Conservation (phyloP, 53 echinoderm and acorn worm genomes). For the Astropecten irregularis region DNA sequence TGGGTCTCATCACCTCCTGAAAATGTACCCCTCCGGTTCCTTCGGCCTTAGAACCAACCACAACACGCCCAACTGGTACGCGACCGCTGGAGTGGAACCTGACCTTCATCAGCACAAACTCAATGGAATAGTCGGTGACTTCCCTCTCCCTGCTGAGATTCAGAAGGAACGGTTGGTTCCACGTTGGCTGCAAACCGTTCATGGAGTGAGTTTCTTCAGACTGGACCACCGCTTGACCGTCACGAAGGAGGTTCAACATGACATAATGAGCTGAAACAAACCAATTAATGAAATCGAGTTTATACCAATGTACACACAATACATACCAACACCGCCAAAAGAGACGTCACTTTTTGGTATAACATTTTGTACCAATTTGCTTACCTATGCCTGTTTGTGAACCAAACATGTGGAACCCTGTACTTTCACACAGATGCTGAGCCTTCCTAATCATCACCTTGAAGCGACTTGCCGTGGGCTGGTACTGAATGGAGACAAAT, state of each 20-base stretch:
- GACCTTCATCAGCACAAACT: conserved; percentile 21
- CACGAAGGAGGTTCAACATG: conserved; percentile 1
- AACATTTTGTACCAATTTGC: no score
- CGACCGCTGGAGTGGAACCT: background rate
- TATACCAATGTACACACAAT: no score
- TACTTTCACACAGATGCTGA: conserved; percentile 30
- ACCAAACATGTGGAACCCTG: conserved; percentile 40
- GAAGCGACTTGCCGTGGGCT: conserved; percentile 48
- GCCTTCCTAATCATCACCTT: conserved; percentile 72
- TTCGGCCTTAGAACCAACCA: conserved; percentile 15
- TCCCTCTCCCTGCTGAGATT: conserved; percentile 41
- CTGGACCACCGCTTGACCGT: background rate
- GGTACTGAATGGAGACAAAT: conserved; percentile 64
- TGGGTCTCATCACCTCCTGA: conserved; percentile 55
- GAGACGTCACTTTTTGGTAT: no score
- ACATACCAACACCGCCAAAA: no score
- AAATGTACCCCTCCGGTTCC: conserved; percentile 61
- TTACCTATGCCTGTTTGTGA: background rate
- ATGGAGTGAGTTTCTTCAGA: conserved; percentile 6
- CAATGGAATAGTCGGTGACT: conserved; percentile 23
- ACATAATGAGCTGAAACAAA: conserved; percentile 7
- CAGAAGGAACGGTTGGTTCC: conserved; percentile 74
- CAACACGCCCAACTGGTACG: conserved; percentile 27
- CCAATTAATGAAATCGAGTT: background rate
- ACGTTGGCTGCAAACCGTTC: conserved; percentile 42